These are phyloP conservation scores for Monarcha castaneiventris DNA, from an alignment of 2,113 vertebrate species.

Conservation along the genomic window DNA sequence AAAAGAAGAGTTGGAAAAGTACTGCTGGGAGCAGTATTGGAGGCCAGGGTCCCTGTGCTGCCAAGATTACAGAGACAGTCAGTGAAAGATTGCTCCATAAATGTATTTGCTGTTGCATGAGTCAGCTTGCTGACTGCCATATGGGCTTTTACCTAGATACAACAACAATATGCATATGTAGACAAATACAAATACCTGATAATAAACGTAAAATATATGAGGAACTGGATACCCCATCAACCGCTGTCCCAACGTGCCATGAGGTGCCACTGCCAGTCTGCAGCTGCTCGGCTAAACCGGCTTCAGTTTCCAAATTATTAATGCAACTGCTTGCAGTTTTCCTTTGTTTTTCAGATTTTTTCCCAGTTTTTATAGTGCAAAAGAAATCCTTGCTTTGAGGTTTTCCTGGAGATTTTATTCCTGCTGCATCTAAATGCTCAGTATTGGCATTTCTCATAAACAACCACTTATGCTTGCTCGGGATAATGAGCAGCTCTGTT, in stretches of 20 bases:
- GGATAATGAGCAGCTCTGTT: neutral
- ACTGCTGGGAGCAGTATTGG: neutral
- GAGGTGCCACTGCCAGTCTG: neutral
- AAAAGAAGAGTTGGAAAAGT: neutral
- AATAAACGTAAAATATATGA: neutral
- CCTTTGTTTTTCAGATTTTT: neutral
- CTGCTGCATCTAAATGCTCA: neutral
- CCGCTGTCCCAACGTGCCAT: rapidly evolving
- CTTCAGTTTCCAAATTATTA: neutral
- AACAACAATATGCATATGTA: neutral
- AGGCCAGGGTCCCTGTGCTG: neutral
- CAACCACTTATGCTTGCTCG: neutral
- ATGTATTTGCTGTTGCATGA: neutral
- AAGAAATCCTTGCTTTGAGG: neutral
- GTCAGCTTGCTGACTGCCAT: constrained; percentile 12
- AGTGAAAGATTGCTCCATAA: constrained; percentile 17
- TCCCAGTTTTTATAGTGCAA: neutral
- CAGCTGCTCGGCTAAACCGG: neutral
- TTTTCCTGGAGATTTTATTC: neutral
- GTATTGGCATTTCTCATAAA: neutral
- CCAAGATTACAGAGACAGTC: neutral
- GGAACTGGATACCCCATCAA: neutral
- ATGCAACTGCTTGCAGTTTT: neutral
- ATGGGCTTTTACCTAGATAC: neutral
- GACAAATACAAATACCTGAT: neutral